phyloP scores from a whole-genome alignment of 2,797 vertebrate species.

The Myotis daubentonii region DNA sequence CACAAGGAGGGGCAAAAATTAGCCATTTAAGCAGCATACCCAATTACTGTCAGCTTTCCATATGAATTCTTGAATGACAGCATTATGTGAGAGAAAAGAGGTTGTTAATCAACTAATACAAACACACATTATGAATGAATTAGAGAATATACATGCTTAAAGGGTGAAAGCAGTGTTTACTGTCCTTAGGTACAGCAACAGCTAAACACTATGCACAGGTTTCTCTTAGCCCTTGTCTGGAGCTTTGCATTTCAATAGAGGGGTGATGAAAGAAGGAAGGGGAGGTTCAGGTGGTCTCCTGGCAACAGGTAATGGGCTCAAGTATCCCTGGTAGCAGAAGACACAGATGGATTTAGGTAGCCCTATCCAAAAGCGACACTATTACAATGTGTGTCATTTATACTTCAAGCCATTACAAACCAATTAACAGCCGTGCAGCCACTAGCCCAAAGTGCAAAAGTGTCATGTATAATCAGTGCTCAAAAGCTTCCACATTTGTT shows the following conservation, averaged over 20 bases:
- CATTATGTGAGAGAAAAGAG: not conserved
- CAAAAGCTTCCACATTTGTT: not conserved
- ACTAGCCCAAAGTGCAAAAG: not conserved
- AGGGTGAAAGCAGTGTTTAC: not conserved
- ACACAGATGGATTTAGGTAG: not conserved
- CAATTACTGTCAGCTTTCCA: not conserved
- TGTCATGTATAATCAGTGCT: not conserved
- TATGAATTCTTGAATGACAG: slow-evolving; percentile 27
- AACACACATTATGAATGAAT: not conserved
- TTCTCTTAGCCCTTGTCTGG: not conserved
- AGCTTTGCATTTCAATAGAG: not conserved
- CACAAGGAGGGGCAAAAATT: not conserved
- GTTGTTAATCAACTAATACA: not conserved
- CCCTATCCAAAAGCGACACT: not conserved
- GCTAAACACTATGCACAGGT: not conserved
- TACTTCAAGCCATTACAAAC: not conserved
- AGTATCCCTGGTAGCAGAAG: not conserved
- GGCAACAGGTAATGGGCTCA: slow-evolving; percentile 1
- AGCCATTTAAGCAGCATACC: not conserved
- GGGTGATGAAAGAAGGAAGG: not conserved
- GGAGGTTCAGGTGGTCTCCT: not conserved
- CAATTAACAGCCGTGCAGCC: not conserved
- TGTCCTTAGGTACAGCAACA: not conserved
- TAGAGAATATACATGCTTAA: not conserved
- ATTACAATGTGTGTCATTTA: not conserved